Evolutionary conservation across 2,888 invertebrate genomes (phyloP).

Genomic region (Sussaba pulchella): DNA sequence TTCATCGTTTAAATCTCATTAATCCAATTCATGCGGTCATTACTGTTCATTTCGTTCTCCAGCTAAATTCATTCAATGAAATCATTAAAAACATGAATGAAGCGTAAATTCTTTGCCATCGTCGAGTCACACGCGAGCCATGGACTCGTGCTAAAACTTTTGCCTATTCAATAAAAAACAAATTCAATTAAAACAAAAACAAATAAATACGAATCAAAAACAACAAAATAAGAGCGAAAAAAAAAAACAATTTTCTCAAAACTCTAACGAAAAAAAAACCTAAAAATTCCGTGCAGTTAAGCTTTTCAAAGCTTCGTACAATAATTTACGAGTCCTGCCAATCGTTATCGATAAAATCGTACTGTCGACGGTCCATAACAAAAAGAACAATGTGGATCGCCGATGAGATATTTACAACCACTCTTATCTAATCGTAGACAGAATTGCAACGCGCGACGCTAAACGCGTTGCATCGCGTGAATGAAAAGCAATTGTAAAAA

Average conservation of each 20-base stretch:
- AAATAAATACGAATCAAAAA: no score
- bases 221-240: no score
- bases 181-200: no score
- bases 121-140: no score
- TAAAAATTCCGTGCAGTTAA: no score
- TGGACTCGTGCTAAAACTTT: no score
- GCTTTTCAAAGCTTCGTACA: no score
- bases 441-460: neutral
- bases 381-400: constrained; percentile 14
- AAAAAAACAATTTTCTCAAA: no score
- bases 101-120: neutral
- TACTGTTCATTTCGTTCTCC: neutral
- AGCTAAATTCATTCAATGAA: neutral
- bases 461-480: neutral
- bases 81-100: neutral
- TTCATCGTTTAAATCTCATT: neutral
- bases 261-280: no score
- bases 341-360: constrained; percentile 11
- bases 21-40: neutral
- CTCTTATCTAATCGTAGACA: constrained; percentile 37
- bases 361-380: constrained; percentile 34
- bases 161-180: no score
- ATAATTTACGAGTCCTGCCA: neutral
- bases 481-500: constrained; percentile 37
- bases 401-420: constrained; percentile 43